Evolutionary conservation across 2,888 invertebrate species (phyloP).

Genomic region (Metopia argyrocephala): DNA sequence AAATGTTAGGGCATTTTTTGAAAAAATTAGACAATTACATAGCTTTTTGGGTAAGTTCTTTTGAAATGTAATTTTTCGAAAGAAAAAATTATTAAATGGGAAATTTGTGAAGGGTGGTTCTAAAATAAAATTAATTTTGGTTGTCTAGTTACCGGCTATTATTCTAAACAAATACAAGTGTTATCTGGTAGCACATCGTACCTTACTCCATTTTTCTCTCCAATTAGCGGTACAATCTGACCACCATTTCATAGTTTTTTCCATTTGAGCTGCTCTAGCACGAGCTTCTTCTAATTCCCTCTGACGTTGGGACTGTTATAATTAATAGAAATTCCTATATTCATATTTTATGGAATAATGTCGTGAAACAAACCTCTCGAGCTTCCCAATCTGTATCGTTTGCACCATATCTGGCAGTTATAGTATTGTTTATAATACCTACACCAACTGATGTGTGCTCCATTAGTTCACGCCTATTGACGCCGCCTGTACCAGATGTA

Average conservation of each 20-base stretch:
- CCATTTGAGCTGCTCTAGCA: slow-evolving; percentile 97
- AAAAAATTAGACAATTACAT: too few relatives aligned
- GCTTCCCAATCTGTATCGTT: slow-evolving; percentile 79
- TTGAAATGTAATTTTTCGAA: too few relatives aligned
- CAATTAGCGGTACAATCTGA: slow-evolving; percentile 98
- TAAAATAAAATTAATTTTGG: not conserved
- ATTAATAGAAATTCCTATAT: not conserved
- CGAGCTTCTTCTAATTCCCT: slow-evolving; percentile 95
- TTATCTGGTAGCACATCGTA: too few relatives aligned
- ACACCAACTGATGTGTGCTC: slow-evolving; percentile 46
- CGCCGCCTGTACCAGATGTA: slow-evolving; percentile 45
- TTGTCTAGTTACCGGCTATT: slow-evolving; percentile 40
- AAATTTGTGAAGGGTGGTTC: not conserved
- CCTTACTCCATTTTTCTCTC: slow-evolving; percentile 97
- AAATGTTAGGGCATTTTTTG: too few relatives aligned
- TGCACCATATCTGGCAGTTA: slow-evolving; percentile 51
- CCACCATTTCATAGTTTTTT: slow-evolving; percentile 99
- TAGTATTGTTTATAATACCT: slow-evolving; percentile 56
- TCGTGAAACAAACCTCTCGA: slow-evolving; percentile 71
- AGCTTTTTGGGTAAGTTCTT: too few relatives aligned
- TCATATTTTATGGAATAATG: not conserved
- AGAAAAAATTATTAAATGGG: not conserved
- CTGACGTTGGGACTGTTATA: slow-evolving; percentile 76
- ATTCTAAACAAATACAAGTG: not conserved
- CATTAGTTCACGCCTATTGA: slow-evolving; percentile 54